Evolutionary conservation across 2,113 vertebrate species (phyloP), one percentile per base, ranked within the genome.

Genomic region (Verasper variegatus): DNA sequence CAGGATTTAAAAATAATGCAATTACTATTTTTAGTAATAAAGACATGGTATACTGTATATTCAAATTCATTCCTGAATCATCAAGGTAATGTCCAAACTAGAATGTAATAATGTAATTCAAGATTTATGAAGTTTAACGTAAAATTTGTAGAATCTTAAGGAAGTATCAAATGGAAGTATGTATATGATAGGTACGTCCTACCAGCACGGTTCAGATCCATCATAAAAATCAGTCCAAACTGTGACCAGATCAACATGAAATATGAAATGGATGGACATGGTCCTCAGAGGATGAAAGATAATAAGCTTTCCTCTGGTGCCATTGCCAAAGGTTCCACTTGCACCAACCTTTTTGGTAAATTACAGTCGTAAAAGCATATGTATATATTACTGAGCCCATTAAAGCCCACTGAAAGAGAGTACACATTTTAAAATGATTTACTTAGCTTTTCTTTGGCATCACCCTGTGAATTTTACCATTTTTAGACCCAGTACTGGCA

Each of bases 381-480:
- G 31, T 61, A 31, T 35, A 11, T n/a, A 31, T 11, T 14, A 12
- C 55, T 10, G 12, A 17, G 13, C 4, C 23, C 13, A 15, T 18
- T 18, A 14, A 17, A 3, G 5, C 6, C 9, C 9, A 8, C 9
- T 2, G 0, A n/a, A 27, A n/a, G 59, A 21, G 8, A 20, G 7
- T 10, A 5, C 26, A 15, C 58, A 37, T 61, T 61, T 37, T n/a
- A 35, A 61, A 20, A 40, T 12, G 4, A 60, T 37, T 42, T 40
- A n/a, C 31, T 10, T 5, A 62, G 10, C 35, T 62, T 62, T 61
- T 40, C 59, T 40, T 61, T 61, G 59, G 59, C 59, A 20, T 27
- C 20, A 24, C 9, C 21, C 54, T 23, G 21, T 24, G 54, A 23
- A 56, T 4, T 55, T 21, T 23, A 7, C 12, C 1, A 51, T 40